These are phyloP conservation scores for Columba janthina DNA, from an alignment of 2,113 vertebrate genomes.

Conservation along the genomic window DNA sequence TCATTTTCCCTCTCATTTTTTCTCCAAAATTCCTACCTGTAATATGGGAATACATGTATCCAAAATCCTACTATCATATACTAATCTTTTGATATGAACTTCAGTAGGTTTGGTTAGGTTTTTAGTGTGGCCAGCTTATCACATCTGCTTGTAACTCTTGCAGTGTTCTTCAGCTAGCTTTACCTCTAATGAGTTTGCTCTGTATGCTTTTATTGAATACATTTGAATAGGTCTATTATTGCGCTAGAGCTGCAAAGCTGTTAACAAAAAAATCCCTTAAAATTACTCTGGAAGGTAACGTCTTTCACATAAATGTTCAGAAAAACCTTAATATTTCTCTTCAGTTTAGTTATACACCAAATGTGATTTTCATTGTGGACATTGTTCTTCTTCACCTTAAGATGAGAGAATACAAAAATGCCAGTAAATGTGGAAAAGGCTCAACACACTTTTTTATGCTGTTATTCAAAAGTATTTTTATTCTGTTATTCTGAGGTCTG, in stretches of 20 bases:
- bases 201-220: not conserved
- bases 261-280: not conserved
- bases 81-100: not conserved
- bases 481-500: not conserved
- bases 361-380: not conserved
- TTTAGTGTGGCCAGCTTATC: not conserved
- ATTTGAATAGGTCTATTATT: not conserved
- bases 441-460: not conserved
- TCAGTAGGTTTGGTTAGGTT: not conserved
- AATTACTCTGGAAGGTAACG: not conserved
- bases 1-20: not conserved
- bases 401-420: not conserved
- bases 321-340: not conserved
- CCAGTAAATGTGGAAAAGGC: not conserved
- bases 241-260: not conserved
- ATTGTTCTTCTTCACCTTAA: conserved; percentile 8
- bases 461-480: conserved; percentile 14
- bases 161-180: not conserved
- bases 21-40: not conserved
- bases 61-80: not conserved
- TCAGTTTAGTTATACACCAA: conserved; percentile 14
- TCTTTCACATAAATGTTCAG: not conserved
- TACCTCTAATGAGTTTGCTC: not conserved
- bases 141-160: not conserved
- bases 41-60: not conserved